Evolutionary conservation across 1,140 invertebrate genomes (phyloP), one percentile per base, ranked within the genome.

Genomic region (Trachelipus rathkii): DNA sequence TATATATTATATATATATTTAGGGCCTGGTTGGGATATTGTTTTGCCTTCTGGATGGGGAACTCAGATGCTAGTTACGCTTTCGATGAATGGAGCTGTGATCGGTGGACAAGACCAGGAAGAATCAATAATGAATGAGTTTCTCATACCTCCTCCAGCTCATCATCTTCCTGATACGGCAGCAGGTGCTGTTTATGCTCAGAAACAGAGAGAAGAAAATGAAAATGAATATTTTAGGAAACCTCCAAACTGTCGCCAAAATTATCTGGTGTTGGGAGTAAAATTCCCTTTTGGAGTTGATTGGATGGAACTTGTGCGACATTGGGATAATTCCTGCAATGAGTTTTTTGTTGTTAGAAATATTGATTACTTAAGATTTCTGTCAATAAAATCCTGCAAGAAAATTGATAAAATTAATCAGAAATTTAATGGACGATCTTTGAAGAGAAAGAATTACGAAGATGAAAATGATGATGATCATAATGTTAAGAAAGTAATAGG

Each of bases 181-280:
- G 50, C 50, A 15, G 50, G 50, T 13, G 19, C 11, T 2, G 3
- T 60, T 60, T 19, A 60, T 19, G 50, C 19, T 13, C 11, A 8
- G 1, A 13, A 60, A 15, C 11, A 60, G 19, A 60, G 8, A 19
- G 11, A 60, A 19, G 50, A 60, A 60, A 60, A 19, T 4, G 50
- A 60, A 60, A 19, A 60, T 60, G 50, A 60, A 8, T 60, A 60
- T 8, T 60, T 60, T 8, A 60, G 50, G 8, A 60, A 19, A 60
- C 50, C 50, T 60, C 50, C 50, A 60, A 60, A 60, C 50, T 60
- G 50, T 19, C 11, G 50, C 11, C 50, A 60, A 60, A 60, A 60
- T 60, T 19, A 15, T 15, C 2, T 60, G 2, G 19, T 15, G 8
- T 60, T 60, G 11, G 50, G 50, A 19, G 8, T 60, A 15, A 60